These are phyloP conservation scores for Sphaerophoria rueppellii DNA, from an alignment of 2,888 invertebrate genomes.

Conservation along the genomic window DNA sequence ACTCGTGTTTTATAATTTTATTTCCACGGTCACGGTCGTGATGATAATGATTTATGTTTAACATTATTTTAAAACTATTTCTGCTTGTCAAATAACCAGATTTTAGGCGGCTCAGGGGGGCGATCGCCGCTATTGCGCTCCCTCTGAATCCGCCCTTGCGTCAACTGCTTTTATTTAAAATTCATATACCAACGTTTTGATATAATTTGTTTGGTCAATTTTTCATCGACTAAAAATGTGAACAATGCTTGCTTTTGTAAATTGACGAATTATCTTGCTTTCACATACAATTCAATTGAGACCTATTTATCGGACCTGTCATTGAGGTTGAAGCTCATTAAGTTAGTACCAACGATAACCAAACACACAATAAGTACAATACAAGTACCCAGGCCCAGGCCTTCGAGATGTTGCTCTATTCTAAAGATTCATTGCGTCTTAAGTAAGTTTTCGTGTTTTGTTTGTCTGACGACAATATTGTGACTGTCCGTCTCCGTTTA, in stretches of 20 bases:
- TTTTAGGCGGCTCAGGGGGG: too few species aligned
- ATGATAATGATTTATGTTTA: too few species aligned
- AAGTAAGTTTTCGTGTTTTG: not conserved
- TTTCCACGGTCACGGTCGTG: too few species aligned
- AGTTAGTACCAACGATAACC: not conserved
- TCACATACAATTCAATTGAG: slow-evolving; percentile 67
- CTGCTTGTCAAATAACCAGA: too few species aligned
- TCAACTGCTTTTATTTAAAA: slow-evolving; percentile 31
- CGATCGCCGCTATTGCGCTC: too few species aligned
- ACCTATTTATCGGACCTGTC: slow-evolving; percentile 52
- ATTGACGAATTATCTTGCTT: slow-evolving; percentile 65
- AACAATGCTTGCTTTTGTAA: slow-evolving; percentile 41
- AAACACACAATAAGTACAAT: not conserved
- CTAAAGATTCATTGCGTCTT: not conserved
- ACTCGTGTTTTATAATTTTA: too few species aligned
- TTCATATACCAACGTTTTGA: slow-evolving; percentile 1
- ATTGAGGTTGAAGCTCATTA: slow-evolving; percentile 54
- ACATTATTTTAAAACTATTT: too few species aligned
- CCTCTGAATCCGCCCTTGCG: not conserved
- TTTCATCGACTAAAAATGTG: slow-evolving; percentile 31
- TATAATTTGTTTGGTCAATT: slow-evolving; percentile 29
- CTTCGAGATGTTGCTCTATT: slow-evolving; percentile 11
- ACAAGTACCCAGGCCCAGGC: not conserved
- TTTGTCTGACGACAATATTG: not conserved
- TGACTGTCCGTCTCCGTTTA: not conserved